phyloP scores from a whole-genome alignment of 2,113 vertebrate species.

The Heterotis niloticus region DNA sequence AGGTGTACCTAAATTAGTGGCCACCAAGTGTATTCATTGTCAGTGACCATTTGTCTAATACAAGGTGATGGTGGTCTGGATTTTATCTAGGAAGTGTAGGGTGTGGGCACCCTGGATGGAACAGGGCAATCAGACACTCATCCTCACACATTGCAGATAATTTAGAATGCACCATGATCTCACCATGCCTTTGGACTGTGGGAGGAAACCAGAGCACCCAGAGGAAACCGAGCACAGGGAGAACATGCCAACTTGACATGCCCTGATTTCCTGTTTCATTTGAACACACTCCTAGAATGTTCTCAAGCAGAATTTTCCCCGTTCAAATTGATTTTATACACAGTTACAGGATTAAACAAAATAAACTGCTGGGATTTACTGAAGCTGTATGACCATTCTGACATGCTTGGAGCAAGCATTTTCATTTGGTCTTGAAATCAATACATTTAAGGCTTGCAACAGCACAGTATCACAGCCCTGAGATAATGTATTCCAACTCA shows the following conservation, averaged over 20 bases:
- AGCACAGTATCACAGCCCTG: constrained; percentile 44
- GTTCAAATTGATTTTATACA: constrained; percentile 12
- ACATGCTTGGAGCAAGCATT: constrained; percentile 34
- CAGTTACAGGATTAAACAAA: neutral
- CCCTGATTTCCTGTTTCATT: neutral
- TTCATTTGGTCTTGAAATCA: constrained; percentile 45
- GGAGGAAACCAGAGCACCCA: too few relatives aligned
- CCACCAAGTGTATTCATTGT: too few relatives aligned
- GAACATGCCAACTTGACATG: neutral
- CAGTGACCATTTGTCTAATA: too few relatives aligned
- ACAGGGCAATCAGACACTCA: neutral
- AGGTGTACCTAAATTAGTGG: too few relatives aligned
- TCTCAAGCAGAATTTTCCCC: neutral
- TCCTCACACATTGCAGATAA: neutral
- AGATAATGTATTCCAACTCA: constrained; percentile 54
- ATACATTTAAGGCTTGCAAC: constrained; percentile 43
- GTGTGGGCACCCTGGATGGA: too few relatives aligned
- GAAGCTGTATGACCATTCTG: constrained; percentile 25
- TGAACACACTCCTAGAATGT: neutral
- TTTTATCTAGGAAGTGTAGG: too few relatives aligned
- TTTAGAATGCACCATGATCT: too few relatives aligned
- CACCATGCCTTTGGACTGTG: too few relatives aligned
- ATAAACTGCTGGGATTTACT: neutral
- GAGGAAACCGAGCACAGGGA: neutral
- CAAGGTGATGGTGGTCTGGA: too few relatives aligned